phyloP scores from a whole-genome alignment of 53 echinoderm and acorn worm genomes.

The Holothuria scabra region DNA sequence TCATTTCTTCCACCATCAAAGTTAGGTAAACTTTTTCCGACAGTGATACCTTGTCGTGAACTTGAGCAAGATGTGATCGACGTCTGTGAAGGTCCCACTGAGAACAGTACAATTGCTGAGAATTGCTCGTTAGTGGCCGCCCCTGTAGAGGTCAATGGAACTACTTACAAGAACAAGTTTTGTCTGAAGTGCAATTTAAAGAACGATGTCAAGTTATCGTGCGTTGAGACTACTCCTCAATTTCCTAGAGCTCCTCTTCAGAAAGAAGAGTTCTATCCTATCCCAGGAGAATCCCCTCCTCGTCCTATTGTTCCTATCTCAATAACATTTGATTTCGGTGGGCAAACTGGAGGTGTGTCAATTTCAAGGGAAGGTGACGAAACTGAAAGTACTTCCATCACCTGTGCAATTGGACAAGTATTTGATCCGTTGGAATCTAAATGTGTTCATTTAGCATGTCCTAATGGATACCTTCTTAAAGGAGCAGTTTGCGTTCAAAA shows the following conservation, averaged over 20 bases:
- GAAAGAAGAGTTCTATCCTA: too few species aligned
- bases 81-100: not conserved
- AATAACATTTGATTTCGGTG: conserved; percentile 17
- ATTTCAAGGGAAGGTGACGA: not conserved
- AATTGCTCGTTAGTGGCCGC: conserved; percentile 32
- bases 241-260: too few species aligned
- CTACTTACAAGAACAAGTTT: conserved; percentile 1
- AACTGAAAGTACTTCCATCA: not conserved
- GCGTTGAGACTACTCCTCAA: too few species aligned
- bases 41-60: conserved; percentile 18
- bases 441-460: conserved; percentile 6
- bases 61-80: not conserved
- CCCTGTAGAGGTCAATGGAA: not conserved
- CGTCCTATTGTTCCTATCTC: conserved; percentile 9
- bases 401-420: conserved; percentile 11
- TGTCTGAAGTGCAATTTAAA: conserved; percentile 9
- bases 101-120: not conserved
- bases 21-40: too few species aligned
- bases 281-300: not conserved
- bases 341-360: conserved; percentile 7
- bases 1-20: conserved; percentile 15
- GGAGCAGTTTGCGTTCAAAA: not conserved
- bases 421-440: conserved; percentile 23
- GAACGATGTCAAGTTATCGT: too few species aligned
- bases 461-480: not conserved